Evolutionary conservation across 2,797 vertebrate genomes (phyloP), one percentile per base, ranked within the genome.

Genomic region (Arremon brunneinucha): DNA sequence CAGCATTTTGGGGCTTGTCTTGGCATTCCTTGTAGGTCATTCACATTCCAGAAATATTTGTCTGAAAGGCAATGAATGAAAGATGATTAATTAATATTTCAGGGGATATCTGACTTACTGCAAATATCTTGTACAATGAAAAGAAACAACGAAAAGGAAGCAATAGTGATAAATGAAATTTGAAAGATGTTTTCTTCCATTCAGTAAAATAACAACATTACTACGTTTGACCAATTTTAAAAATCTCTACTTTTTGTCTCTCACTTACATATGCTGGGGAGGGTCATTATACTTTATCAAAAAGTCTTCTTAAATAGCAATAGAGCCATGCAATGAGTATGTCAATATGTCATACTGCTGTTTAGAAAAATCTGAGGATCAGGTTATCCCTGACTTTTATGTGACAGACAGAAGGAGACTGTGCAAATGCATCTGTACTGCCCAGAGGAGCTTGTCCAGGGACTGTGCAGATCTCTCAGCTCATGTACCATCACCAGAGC

Each of bases 1-100:
- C 0, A 0, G 21, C 55, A 68, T 39, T 19, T 75, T 0, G 3
- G 22, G 55, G 24, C 9, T 90, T 80, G 12, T 91, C 63, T 59
- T 90, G 71, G n/a, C 30, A 44, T 83, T 70, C 47, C 84, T 67
- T 94, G 78, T 15, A 67, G 87, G 37, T 68, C 83, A 13, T 68
- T 97, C 95, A 96, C 91, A 97, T 96, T 87, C 89, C 95, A 63
- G 95, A 96, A 89, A 97, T 95, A 63, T 95, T 95, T 65, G 92
- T 79, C 95, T 95, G 94, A 91, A 97, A 97, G 72, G 8, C 56
- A 97, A 79, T 18, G 18, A 93, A 92, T 37, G 44, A 81, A 78
- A 88, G 49, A 75, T 44, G 20, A 88, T 87, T 75, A 90, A 52
- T 69, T 64, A 84, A 52, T 67, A 74, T 84, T 68, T 6, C 46